A percentile compares a stretch with the other conserved stretches of the same genome.
phyloP scores from a whole-genome alignment of 92 coral and sea anemone species.

The Metridium senile region DNA sequence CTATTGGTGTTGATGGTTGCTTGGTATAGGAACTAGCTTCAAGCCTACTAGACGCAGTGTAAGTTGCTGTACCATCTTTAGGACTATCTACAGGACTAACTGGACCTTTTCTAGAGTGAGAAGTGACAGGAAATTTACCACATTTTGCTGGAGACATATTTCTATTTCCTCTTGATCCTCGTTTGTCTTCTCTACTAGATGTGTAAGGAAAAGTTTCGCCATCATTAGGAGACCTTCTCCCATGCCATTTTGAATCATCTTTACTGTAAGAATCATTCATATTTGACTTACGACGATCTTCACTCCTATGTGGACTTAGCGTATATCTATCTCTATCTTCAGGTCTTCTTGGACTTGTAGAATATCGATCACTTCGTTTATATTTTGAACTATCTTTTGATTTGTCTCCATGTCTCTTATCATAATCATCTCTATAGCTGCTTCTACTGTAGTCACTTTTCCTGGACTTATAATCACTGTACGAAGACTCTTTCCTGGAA shows the following conservation, averaged over 20 bases:
- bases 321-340: constrained; percentile 54
- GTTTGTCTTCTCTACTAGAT: constrained; percentile 17
- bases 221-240: constrained; percentile 23
- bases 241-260: constrained; percentile 35
- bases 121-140: constrained; percentile 6
- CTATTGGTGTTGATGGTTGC: not conserved
- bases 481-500: constrained; percentile 37
- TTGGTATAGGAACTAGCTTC: constrained; percentile 57
- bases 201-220: constrained; percentile 5
- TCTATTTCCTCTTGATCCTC: constrained; percentile 5
- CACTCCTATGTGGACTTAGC: constrained; percentile 45
- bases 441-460: constrained; percentile 59
- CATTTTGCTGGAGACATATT: constrained; percentile 13
- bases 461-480: constrained; percentile 36
- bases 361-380: constrained; percentile 52
- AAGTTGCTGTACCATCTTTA: not conserved
- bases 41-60: constrained; percentile 31
- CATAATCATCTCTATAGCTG: constrained; percentile 68
- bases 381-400: constrained; percentile 58
- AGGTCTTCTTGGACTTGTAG: constrained; percentile 68
- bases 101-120: constrained; percentile 1
- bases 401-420: constrained; percentile 62
- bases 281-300: constrained; percentile 35
- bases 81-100: constrained; percentile 18
- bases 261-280: constrained; percentile 39